These are phyloP conservation scores for Drosophila azteca DNA, from an alignment of 1,140 invertebrate species.

Conservation along the genomic window DNA sequence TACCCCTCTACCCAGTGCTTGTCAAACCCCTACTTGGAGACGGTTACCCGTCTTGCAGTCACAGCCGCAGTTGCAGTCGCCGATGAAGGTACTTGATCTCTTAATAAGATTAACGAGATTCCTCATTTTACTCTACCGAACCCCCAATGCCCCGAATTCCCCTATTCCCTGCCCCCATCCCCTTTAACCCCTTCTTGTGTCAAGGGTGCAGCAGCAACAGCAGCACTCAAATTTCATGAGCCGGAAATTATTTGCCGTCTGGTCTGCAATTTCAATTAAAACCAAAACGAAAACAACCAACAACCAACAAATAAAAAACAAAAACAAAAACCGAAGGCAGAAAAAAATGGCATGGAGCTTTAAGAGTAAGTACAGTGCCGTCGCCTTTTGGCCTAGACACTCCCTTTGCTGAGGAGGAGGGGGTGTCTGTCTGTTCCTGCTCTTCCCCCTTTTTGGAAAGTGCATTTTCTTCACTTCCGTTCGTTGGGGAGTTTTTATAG, in stretches of 20 bases:
- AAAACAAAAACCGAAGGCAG: slow-evolving; percentile 7
- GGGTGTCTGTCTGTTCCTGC: too few relatives aligned
- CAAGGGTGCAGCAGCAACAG: slow-evolving; percentile 50
- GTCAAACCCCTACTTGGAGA: too few relatives aligned
- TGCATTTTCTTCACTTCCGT: slow-evolving; percentile 54
- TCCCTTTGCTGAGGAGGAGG: background rate
- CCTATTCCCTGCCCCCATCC: too few relatives aligned
- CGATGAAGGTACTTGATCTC: too few relatives aligned
- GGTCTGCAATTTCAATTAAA: slow-evolving; percentile 78
- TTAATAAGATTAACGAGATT: slow-evolving; percentile 76
- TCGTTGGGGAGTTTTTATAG: slow-evolving; percentile 24
- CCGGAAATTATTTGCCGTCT: slow-evolving; percentile 78
- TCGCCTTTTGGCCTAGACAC: slow-evolving; percentile 1
- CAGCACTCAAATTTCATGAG: slow-evolving; percentile 69
- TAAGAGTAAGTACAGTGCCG: slow-evolving; percentile 14
- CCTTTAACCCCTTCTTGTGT: too few relatives aligned
- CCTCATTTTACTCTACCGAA: slow-evolving; percentile 1
- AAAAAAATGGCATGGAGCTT: slow-evolving; percentile 11
- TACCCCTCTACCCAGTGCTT: too few relatives aligned
- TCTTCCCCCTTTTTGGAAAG: slow-evolving; percentile 1
- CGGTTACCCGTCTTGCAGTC: too few relatives aligned
- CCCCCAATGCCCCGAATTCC: background rate
- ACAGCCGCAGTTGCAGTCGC: too few relatives aligned
- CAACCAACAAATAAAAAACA: too few relatives aligned
- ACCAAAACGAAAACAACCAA: slow-evolving; percentile 6